phyloP scores from a whole-genome alignment of 2,113 vertebrate species.

The Nannospalax galili region DNA sequence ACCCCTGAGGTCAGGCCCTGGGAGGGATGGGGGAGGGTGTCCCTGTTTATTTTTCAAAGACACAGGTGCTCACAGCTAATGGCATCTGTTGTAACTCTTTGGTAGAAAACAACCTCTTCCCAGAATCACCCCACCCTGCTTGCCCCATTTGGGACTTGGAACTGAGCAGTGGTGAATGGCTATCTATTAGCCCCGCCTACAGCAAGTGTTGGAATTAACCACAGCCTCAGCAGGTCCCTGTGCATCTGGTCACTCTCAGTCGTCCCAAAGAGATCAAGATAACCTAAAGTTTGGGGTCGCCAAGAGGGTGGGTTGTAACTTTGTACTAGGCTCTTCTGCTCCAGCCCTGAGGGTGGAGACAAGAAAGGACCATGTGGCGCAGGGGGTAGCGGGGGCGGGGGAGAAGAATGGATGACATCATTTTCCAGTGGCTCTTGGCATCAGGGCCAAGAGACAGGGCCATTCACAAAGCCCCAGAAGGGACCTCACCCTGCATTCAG shows the following conservation, averaged over 20 bases:
- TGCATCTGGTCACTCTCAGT: not conserved
- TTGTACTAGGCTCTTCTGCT: conserved; percentile 16
- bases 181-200: not conserved
- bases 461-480: not conserved
- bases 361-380: not conserved
- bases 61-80: conserved; percentile 67
- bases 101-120: conserved; percentile 73
- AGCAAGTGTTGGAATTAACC: not conserved
- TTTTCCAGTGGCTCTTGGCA: conserved; percentile 22
- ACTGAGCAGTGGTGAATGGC: not conserved
- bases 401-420: not conserved
- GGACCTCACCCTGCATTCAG: not conserved
- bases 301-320: not conserved
- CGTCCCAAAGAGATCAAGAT: not conserved
- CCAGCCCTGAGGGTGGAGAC: not conserved
- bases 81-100: conserved; percentile 44
- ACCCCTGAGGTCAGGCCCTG: conserved; percentile 3
- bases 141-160: conserved; percentile 35
- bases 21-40: not conserved
- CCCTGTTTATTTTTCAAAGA: conserved; percentile 49
- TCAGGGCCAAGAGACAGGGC: not conserved
- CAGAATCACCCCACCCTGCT: conserved; percentile 25
- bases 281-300: not conserved
- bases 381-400: not conserved
- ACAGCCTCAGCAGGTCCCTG: not conserved